A percentile compares a stretch with the other conserved stretches of the same genome.
Evolutionary conservation across 2,113 vertebrate species (phyloP).

Genomic region (Perognathus longimembris): DNA sequence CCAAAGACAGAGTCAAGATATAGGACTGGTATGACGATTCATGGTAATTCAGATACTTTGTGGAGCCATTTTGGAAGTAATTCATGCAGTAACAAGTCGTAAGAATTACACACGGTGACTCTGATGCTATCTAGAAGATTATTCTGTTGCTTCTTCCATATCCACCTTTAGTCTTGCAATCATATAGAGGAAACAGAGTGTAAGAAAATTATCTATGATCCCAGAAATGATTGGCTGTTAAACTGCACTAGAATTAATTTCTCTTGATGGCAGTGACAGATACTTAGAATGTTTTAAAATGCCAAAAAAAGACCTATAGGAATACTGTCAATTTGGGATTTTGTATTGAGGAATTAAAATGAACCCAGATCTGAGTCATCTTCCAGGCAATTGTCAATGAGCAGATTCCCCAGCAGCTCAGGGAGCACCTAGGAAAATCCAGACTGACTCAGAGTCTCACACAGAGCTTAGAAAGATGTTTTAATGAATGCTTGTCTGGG

Average conservation of each 20-base stretch:
- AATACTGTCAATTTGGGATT: not conserved
- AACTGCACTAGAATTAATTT: not conserved
- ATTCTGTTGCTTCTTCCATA: not conserved
- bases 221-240: not conserved
- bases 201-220: not conserved
- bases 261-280: not conserved
- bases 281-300: not conserved
- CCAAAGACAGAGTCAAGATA: not conserved
- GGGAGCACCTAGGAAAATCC: not conserved
- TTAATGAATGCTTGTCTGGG: slow-evolving; percentile 39
- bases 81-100: not conserved
- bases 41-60: not conserved
- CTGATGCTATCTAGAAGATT: not conserved
- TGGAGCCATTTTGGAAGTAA: not conserved
- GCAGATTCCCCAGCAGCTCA: not conserved
- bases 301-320: not conserved
- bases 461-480: slow-evolving; percentile 37
- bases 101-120: not conserved
- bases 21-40: not conserved
- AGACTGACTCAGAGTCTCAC: not conserved
- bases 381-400: slow-evolving; percentile 44
- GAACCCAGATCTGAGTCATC: not conserved
- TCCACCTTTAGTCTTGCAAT: not conserved
- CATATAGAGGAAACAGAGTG: not conserved
- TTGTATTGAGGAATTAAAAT: slow-evolving; percentile 26